Evolutionary conservation across 2,797 vertebrate species (phyloP).

Genomic region (Harpagifer antarcticus): DNA sequence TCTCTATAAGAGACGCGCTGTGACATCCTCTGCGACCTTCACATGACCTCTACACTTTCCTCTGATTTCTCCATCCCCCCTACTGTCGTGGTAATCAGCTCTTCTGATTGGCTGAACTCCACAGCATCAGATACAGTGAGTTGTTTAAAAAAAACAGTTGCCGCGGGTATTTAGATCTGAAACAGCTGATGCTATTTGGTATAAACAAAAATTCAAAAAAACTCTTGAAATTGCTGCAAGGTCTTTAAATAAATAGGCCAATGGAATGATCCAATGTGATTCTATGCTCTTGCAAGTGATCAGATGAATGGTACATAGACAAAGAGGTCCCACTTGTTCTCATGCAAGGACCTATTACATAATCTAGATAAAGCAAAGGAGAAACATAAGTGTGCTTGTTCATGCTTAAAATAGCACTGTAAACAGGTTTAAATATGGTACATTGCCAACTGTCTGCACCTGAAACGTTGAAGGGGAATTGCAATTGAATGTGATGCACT

Average conservation of each 20-base stretch:
- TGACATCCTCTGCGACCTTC: constrained; percentile 68
- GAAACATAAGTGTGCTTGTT: background rate
- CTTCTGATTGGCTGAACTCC: constrained; percentile 46
- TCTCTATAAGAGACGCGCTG: constrained; percentile 55
- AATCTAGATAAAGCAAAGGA: background rate
- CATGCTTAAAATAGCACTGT: constrained; percentile 14
- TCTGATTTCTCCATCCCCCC: constrained; percentile 31
- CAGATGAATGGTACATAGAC: constrained; percentile 13
- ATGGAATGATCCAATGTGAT: constrained; percentile 17
- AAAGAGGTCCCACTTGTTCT: constrained; percentile 20
- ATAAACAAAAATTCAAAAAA: constrained; percentile 15
- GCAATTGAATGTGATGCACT: background rate
- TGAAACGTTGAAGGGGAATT: background rate
- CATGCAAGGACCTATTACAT: constrained; percentile 1
- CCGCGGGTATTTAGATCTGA: constrained; percentile 9
- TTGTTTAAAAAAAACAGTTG: constrained; percentile 11
- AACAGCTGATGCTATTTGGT: constrained; percentile 19
- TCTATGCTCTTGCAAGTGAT: background rate
- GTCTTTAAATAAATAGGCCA: constrained; percentile 2
- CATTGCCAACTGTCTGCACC: background rate
- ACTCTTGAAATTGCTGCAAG: constrained; percentile 7
- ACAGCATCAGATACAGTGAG: constrained; percentile 17
- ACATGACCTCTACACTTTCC: constrained; percentile 44
- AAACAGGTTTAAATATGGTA: background rate
- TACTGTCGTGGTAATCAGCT: constrained; percentile 28